Conservation (phyloP, 2,888 invertebrate species). For the Tiliacea citrago region DNA sequence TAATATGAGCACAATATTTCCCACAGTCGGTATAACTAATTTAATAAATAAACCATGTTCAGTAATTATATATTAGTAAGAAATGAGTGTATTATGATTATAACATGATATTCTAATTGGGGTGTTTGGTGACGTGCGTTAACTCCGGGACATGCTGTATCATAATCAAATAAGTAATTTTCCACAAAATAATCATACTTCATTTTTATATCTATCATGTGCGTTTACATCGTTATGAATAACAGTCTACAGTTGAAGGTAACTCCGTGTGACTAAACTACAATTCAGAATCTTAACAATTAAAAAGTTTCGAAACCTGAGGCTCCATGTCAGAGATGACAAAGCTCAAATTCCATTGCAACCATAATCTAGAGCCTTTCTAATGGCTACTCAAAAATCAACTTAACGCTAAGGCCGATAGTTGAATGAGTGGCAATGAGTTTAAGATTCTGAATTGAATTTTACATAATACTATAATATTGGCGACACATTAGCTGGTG, state of each 20-base stretch:
- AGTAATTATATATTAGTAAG: too few relatives aligned
- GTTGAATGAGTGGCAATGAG: slow-evolving; percentile 3
- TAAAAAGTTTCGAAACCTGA: not conserved
- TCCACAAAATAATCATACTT: not conserved
- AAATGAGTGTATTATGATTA: too few relatives aligned
- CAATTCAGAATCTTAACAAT: slow-evolving; percentile 28
- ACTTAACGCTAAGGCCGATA: not conserved
- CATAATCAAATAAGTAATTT: not conserved
- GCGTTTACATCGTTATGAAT: slow-evolving; percentile 12
- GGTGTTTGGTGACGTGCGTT: too few relatives aligned
- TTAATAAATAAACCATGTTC: too few relatives aligned
- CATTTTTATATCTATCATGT: slow-evolving; percentile 7
- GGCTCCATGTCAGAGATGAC: not conserved
- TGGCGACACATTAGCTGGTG: not conserved
- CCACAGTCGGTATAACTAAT: too few relatives aligned
- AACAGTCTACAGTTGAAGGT: slow-evolving; percentile 20
- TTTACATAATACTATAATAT: slow-evolving; percentile 9
- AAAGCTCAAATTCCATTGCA: not conserved
- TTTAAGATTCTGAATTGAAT: slow-evolving; percentile 27
- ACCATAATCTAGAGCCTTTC: not conserved
- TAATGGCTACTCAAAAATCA: slow-evolving; percentile 7
- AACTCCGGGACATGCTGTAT: too few relatives aligned
- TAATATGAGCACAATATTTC: too few relatives aligned
- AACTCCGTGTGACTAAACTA: slow-evolving; percentile 15
- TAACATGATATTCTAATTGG: too few relatives aligned